Evolutionary conservation across 2,797 vertebrate species (phyloP).

Genomic region (Ceryle rudis): DNA sequence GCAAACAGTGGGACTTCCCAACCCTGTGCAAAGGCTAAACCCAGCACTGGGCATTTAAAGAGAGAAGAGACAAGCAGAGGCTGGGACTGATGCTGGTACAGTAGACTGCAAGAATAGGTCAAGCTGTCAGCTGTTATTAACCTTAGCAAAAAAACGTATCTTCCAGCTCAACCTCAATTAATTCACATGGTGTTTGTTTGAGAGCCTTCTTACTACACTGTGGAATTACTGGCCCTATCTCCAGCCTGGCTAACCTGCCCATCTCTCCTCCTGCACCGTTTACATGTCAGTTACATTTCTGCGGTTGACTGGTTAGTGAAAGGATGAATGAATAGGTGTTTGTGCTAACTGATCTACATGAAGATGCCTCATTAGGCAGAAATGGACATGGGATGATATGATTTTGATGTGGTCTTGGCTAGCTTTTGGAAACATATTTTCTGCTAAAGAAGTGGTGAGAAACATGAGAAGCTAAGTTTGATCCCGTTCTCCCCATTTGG

Average conservation of each 20-base stretch:
- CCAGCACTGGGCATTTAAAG: background rate
- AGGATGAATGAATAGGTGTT: conserved; percentile 29
- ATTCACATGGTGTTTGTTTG: conserved; percentile 10
- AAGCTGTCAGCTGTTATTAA: conserved; percentile 37
- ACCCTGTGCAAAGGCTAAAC: background rate
- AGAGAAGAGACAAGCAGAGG: background rate
- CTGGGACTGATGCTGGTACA: background rate
- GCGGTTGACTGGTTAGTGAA: conserved; percentile 6
- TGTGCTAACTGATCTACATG: conserved; percentile 7
- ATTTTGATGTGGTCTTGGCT: conserved; percentile 31
- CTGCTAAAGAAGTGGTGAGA: background rate
- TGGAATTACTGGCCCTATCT: background rate
- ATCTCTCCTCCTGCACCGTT: conserved; percentile 33
- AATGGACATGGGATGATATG: background rate
- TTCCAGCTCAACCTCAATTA: conserved; percentile 54
- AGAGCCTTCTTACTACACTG: conserved; percentile 1
- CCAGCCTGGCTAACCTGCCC: conserved; percentile 14
- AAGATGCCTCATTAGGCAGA: conserved; percentile 38
- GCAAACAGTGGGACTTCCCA: background rate
- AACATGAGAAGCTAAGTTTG: background rate
- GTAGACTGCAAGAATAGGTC: conserved; percentile 13
- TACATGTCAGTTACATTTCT: conserved; percentile 38
- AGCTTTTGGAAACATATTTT: conserved; percentile 2
- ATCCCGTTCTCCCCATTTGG: background rate
- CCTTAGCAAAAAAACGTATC: background rate